Percentiles rank a stretch among this genome's conserved stretches.
phyloP scores from a whole-genome alignment of 64 coral and sea anemone genomes.

The Acropora tenuis region DNA sequence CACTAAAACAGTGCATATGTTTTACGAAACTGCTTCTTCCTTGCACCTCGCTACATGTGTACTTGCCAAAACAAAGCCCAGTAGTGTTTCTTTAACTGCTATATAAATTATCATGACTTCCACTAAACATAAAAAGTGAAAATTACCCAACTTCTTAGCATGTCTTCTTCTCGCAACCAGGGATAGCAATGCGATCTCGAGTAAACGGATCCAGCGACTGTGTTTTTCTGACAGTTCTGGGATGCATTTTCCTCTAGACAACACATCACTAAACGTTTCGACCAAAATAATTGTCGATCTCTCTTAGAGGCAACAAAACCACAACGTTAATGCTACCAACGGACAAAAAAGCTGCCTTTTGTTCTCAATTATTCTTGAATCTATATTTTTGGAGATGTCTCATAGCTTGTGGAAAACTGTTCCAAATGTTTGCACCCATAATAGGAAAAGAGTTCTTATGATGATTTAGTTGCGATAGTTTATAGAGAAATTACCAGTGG shows the following conservation, averaged over 20 bases:
- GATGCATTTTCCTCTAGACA: conserved; percentile 18
- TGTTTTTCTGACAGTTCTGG: conserved; percentile 10
- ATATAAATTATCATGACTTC: neutral
- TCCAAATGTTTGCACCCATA: conserved; percentile 50
- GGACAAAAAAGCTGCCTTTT: no score
- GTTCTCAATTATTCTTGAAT: no score
- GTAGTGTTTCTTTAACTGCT: neutral
- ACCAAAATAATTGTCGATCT: neutral
- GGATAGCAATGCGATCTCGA: neutral
- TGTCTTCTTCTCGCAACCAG: neutral
- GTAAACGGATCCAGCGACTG: conserved; percentile 2
- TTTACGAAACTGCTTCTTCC: neutral
- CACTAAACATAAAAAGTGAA: neutral
- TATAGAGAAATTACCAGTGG: conserved; percentile 40
- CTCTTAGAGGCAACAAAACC: no score
- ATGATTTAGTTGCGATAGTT: conserved; percentile 31
- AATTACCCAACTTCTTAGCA: neutral
- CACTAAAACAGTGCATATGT: no score
- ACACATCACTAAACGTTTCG: conserved; percentile 18
- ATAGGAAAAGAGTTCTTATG: conserved; percentile 51
- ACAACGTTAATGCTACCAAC: no score
- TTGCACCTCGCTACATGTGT: neutral
- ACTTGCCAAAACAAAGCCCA: neutral
- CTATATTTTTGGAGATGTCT: no score
- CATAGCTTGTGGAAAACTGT: conserved; percentile 34